A percentile compares a stretch with the other conserved stretches of the same genome.
Evolutionary conservation across 2,888 invertebrate species (phyloP).

Genomic region (Pristionchus maxplancki): DNA sequence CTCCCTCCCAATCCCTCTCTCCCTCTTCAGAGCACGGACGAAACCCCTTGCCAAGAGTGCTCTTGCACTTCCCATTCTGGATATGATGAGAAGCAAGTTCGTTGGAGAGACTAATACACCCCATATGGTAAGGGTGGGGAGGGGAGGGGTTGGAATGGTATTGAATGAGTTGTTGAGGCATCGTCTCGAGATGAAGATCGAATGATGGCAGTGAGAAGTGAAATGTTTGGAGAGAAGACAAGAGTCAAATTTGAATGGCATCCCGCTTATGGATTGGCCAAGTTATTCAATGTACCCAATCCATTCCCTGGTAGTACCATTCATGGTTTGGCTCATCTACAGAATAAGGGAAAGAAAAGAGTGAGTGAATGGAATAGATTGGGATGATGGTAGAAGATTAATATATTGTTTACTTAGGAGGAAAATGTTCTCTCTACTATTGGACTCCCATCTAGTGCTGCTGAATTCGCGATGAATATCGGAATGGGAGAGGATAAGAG

Average conservation of each 20-base stretch:
- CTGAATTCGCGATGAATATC: constrained; percentile 55
- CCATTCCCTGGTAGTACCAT: constrained; percentile 84
- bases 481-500: constrained; percentile 52
- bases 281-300: constrained; percentile 93
- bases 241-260: constrained; percentile 78
- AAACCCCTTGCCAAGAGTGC: constrained; percentile 63
- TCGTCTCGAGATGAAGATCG: constrained; percentile 80
- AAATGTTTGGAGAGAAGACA: constrained; percentile 87
- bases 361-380: neutral
- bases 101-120: constrained; percentile 61
- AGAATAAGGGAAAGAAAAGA: constrained; percentile 59
- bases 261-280: constrained; percentile 85
- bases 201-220: constrained; percentile 85
- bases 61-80: constrained; percentile 63
- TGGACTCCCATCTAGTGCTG: constrained; percentile 65
- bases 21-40: constrained; percentile 53
- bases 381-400: neutral
- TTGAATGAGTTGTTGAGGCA: constrained; percentile 42
- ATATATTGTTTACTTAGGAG: neutral
- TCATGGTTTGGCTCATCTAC: constrained; percentile 59
- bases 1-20: neutral
- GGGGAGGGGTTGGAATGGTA: neutral
- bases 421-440: constrained; percentile 43
- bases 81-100: constrained; percentile 64
- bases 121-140: constrained; percentile 52